Percentiles rank a stretch among this genome's conserved stretches.
Conservation (phyloP, 2,113 vertebrate species). For the Odobenus rosmarus region DNA sequence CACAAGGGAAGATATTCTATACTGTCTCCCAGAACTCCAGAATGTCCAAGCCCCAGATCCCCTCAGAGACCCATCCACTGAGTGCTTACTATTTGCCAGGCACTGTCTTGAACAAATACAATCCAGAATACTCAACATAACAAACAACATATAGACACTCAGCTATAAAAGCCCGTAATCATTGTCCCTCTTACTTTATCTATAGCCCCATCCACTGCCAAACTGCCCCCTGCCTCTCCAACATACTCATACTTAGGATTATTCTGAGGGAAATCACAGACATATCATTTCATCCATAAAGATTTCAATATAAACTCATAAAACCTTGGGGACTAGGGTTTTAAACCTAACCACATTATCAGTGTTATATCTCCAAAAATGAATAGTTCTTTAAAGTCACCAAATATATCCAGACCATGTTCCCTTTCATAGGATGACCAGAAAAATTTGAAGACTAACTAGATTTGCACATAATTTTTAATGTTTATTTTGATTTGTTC, state of each 20-base stretch:
- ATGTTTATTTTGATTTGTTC: background rate
- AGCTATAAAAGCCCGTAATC: background rate
- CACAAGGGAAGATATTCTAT: background rate
- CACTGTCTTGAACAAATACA: background rate
- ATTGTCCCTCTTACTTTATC: background rate
- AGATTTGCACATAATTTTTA: background rate
- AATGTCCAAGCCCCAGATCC: background rate
- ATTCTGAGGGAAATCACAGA: background rate
- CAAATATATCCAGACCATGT: background rate
- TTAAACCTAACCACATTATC: background rate
- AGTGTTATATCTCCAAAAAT: background rate
- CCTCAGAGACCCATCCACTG: background rate
- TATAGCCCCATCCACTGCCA: background rate
- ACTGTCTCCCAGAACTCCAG: background rate
- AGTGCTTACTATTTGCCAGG: background rate
- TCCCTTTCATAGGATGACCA: background rate
- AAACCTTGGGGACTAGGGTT: background rate
- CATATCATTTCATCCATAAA: background rate
- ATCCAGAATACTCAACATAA: background rate
- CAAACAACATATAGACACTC: background rate
- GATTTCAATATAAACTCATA: background rate
- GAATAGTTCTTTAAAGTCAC: slow-evolving; percentile 16
- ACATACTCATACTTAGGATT: background rate
- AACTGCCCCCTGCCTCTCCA: background rate
- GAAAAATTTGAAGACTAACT: background rate